phyloP scores from a whole-genome alignment of 2,797 vertebrate species.

The Masticophis lateralis region DNA sequence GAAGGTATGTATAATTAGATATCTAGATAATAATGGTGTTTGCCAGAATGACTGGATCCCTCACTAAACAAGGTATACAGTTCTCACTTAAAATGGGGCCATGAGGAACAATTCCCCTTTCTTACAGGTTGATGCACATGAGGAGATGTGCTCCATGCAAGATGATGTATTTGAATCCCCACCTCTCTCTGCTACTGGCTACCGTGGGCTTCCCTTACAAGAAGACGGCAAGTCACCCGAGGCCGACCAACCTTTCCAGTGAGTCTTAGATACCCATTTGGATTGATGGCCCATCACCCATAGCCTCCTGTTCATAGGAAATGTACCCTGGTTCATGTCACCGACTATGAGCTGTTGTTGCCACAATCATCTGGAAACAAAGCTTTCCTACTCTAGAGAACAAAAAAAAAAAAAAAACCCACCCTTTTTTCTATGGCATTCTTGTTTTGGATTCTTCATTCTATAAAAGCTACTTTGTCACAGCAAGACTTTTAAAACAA shows the following conservation, averaged over 20 bases:
- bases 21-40: neutral
- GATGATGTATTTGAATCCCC: conserved; percentile 97
- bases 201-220: conserved; percentile 54
- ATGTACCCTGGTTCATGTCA: neutral
- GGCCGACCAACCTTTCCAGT: conserved; percentile 72
- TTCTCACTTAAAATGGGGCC: neutral
- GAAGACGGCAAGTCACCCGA: conserved; percentile 61
- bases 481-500: neutral
- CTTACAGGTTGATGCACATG: conserved; percentile 79
- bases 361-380: neutral
- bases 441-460: neutral
- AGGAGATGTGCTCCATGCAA: conserved; percentile 87
- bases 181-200: conserved; percentile 81
- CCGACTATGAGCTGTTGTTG: neutral
- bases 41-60: neutral
- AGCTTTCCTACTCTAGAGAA: neutral
- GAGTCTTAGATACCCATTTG: conserved; percentile 62
- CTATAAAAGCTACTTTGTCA: neutral
- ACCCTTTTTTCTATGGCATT: neutral
- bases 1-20: neutral
- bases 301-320: neutral
- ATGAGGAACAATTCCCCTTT: neutral
- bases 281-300: too few relatives aligned
- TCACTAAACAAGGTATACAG: neutral
- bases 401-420: too few relatives aligned